Base-by-base conservation (phyloP, 2,797 vertebrate species). In the Sebastes cheni region DNA sequence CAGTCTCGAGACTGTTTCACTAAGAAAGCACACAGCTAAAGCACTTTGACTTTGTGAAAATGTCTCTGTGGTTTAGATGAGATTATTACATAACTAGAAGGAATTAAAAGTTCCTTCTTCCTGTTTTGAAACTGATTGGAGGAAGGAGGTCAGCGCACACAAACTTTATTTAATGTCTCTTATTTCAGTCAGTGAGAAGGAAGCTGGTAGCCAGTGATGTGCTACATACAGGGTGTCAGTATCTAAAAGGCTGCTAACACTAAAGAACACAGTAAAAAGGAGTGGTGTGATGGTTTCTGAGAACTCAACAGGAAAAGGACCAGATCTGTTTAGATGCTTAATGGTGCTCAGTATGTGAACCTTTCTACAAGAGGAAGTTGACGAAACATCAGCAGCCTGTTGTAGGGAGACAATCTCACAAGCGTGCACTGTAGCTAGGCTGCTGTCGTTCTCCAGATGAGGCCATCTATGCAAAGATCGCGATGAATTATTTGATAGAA, bases 361-460 rank as follows among this genome's bases (percentile, higher is more conserved):
- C 65, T 58, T 56, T 68, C 10, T 68, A 12, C 34, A 82, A 61
- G 66, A 86, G 90, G 86, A 91, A 90, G 82, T 68, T 78, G 18
- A 59, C 27, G 30, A 46, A 62, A 34, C 46, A 34, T 72, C 20
- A 58, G 59, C 74, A 42, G 72, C n/a, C 27, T 52, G 29, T 16
- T 67, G 16, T 39, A 82, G 56, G 72, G 52, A 83, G n/a, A 10
- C 64, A 5, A 58, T 81, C 22, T 61, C 54, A 62, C n/a, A 56
- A 59, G 29, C 18, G 11, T 67, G 2, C 8, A 14, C 66, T 70
- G 71, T 23, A 25, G 55, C 29, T 8, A 25, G 18, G 22, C 29
- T 56, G 55, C 54, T 67, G 6, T 82, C 18, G 8, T 46, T 7
- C 14, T 61, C 25, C 22, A 66, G 16, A 75, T 68, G 9, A 55